These are phyloP conservation scores for Wasmannia auropunctata DNA, from an alignment of 1,140 invertebrate species.

Conservation along the genomic window DNA sequence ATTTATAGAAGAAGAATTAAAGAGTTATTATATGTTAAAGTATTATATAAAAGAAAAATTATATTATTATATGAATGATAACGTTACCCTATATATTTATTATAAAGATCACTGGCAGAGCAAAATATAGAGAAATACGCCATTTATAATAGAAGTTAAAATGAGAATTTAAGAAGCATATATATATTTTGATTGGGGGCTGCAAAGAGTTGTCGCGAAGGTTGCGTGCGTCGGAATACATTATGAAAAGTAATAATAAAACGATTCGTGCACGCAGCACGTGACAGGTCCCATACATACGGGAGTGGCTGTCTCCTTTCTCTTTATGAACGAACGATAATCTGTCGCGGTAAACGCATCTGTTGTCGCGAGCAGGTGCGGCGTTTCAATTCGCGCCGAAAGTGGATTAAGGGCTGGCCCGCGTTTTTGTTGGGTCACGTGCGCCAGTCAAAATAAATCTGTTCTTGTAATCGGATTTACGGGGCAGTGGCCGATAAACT, in stretches of 20 bases:
- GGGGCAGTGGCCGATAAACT: conserved; percentile 47
- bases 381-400: conserved; percentile 74
- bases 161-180: conserved; percentile 14
- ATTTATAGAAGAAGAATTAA: too few species aligned
- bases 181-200: neutral
- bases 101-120: neutral
- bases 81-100: neutral
- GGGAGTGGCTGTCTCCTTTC: neutral
- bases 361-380: conserved; percentile 79
- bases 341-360: conserved; percentile 70
- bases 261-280: conserved; percentile 14
- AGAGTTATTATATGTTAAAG: too few species aligned
- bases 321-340: conserved; percentile 61
- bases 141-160: neutral
- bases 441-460: conserved; percentile 83
- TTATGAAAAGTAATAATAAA: conserved; percentile 75
- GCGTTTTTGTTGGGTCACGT: conserved; percentile 84
- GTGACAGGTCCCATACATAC: conserved; percentile 62
- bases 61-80: neutral
- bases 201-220: neutral
- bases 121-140: neutral
- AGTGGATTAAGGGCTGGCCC: conserved; percentile 79
- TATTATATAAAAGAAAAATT: neutral
- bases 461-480: conserved; percentile 78
- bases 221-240: conserved; percentile 67